Base-by-base conservation (phyloP, 1,140 invertebrate species). In the Lordiphosa collinella region DNA sequence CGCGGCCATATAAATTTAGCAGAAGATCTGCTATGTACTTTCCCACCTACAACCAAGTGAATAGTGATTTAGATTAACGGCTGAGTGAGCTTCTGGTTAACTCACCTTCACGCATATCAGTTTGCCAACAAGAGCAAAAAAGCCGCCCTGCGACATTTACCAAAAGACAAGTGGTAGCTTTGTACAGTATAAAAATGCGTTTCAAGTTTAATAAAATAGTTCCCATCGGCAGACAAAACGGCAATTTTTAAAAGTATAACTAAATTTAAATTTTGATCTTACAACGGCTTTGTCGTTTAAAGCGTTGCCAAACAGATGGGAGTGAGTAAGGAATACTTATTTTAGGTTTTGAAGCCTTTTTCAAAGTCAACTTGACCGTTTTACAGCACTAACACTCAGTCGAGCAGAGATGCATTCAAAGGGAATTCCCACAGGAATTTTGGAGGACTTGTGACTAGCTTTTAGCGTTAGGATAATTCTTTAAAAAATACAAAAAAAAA, bases 91-190 rank as follows among this genome's bases (percentile, higher is more conserved):
- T 14, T 13, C 14, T 14, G 4, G 12, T 37, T 37, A 16, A 43
- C 40, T 43, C 22, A 43, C 41, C 13, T 16, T 44, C 18, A 18
- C 7, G 22, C 41, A 44, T 29, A 44, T 13, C n/a, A 11, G 9
- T 44, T 29, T 12, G 41, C 41, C 41, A 1, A 44, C 41, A 44
- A 44, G 11, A 29, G 22, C 41, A 44, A 9, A 8, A 44, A 44
- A 29, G 18, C 11, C 22, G 22, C 3, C n/a, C 6, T n/a, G n/a
- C 22, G 11, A 44, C 41, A 44, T 44, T 44, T 44, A 25, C 41
- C 22, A 44, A 44, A 9, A 29, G 22, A 13, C 41, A 44, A 2
- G 29, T n/a, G 18, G 11, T 12, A 29, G 29, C 18, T 29, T 44
- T 44, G 29, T 29, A 29, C 11, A 8, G 11, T 13, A 44, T 7